Percentiles rank a stretch among this genome's conserved stretches.
Conservation (phyloP, 2,888 invertebrate genomes). For the Dynastes tityus region DNA sequence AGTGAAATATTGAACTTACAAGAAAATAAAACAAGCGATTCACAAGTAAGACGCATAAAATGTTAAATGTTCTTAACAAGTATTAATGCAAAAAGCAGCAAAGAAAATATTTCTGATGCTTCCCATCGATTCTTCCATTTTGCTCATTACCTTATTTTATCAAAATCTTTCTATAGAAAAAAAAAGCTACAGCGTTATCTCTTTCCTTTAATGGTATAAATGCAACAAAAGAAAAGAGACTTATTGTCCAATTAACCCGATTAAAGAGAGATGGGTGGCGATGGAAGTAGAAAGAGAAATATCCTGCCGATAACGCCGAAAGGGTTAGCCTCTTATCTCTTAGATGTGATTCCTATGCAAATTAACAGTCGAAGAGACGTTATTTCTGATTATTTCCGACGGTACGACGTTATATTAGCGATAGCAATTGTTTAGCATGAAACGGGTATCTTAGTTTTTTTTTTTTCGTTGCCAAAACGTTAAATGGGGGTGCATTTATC, state of each 20-base stretch:
- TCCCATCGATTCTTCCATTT: too few relatives aligned
- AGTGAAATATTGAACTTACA: too few relatives aligned
- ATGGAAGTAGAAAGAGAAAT: slow-evolving; percentile 2
- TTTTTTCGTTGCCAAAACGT: slow-evolving; percentile 7
- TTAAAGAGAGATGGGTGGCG: slow-evolving; percentile 25
- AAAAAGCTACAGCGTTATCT: slow-evolving; percentile 5
- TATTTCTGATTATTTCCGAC: slow-evolving; percentile 32
- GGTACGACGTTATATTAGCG: slow-evolving; percentile 12
- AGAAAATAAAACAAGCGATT: too few relatives aligned
- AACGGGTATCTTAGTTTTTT: slow-evolving; percentile 17
- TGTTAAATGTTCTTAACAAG: too few relatives aligned
- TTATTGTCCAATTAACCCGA: slow-evolving; percentile 23
- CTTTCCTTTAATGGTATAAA: not conserved
- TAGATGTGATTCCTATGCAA: slow-evolving; percentile 53
- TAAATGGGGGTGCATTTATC: slow-evolving; percentile 12
- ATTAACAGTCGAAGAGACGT: slow-evolving; percentile 38
- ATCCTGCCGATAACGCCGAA: slow-evolving; percentile 50
- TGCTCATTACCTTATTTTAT: too few relatives aligned
- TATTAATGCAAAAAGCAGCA: too few relatives aligned
- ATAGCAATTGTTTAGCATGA: slow-evolving; percentile 23
- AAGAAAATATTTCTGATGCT: too few relatives aligned
- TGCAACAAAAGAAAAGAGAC: slow-evolving; percentile 5
- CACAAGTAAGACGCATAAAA: too few relatives aligned
- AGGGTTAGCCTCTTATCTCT: slow-evolving; percentile 52
- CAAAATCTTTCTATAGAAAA: not conserved